Percentiles rank a stretch among this genome's conserved stretches.
phyloP scores from a whole-genome alignment of 1,140 invertebrate species.

The Phthorimaea operculella region DNA sequence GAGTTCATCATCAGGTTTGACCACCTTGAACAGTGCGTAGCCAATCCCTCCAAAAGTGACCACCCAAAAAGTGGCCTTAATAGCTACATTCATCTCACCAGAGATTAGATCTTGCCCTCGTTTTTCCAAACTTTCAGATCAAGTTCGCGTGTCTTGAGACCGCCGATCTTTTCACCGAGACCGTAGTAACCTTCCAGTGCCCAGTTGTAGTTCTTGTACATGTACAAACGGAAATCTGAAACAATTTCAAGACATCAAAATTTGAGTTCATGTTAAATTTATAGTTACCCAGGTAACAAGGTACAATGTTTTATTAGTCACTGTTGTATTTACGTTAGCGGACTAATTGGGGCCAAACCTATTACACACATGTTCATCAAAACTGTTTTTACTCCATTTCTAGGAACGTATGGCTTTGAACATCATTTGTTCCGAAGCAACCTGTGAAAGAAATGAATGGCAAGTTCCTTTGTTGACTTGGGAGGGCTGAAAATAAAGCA shows the following conservation, averaged over 20 bases:
- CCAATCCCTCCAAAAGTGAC: constrained; percentile 66
- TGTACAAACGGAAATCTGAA: constrained; percentile 71
- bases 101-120: constrained; percentile 55
- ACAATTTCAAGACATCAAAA: constrained; percentile 12
- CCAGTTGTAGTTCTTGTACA: constrained; percentile 70
- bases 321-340: too few relatives aligned
- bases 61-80: constrained; percentile 70
- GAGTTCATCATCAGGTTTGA: constrained; percentile 68
- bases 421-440: neutral
- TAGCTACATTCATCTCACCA: constrained; percentile 59
- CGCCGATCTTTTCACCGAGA: constrained; percentile 68
- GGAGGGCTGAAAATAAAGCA: constrained; percentile 9
- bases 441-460: neutral
- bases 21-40: constrained; percentile 67
- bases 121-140: constrained; percentile 66
- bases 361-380: neutral
- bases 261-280: too few relatives aligned
- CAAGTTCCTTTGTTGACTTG: neutral
- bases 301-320: too few relatives aligned
- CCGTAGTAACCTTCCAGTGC: constrained; percentile 72
- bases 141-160: constrained; percentile 63
- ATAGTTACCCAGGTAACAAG: too few relatives aligned
- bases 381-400: neutral
- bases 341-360: neutral
- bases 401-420: neutral